Percentiles rank a stretch among this genome's conserved stretches.
These are phyloP conservation scores for Anniella stebbinsi DNA, from an alignment of 2,797 vertebrate species.

Conservation along the genomic window DNA sequence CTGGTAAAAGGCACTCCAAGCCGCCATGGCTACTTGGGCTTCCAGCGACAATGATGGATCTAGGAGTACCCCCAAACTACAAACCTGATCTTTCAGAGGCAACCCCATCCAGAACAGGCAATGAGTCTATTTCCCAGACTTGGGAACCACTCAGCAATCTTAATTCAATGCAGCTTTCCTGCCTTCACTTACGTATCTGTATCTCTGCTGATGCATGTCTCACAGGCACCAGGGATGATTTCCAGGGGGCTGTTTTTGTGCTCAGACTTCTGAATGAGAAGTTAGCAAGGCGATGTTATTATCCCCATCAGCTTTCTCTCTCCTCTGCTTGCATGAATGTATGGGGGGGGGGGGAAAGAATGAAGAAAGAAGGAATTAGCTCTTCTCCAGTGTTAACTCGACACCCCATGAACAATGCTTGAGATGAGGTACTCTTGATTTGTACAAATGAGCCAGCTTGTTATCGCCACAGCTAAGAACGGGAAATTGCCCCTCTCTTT, in stretches of 20 bases:
- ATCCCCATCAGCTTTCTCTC: not conserved
- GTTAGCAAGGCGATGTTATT: not conserved
- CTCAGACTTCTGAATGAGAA: not conserved
- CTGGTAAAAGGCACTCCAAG: too few relatives aligned
- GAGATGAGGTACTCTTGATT: slow-evolving; percentile 5
- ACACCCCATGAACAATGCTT: not conserved
- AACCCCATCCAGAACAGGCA: too few relatives aligned
- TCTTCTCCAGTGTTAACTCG: not conserved
- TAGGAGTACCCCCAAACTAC: too few relatives aligned
- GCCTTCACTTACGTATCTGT: not conserved
- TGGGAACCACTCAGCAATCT: too few relatives aligned
- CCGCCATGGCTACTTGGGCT: too few relatives aligned
- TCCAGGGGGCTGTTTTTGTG: not conserved
- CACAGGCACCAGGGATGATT: not conserved
- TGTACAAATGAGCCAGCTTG: not conserved
- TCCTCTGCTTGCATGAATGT: not conserved
- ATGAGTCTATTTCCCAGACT: too few relatives aligned
- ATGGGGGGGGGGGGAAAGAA: fast-evolving
- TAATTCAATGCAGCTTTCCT: not conserved
- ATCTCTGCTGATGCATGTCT: not conserved
- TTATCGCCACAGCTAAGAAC: not conserved
- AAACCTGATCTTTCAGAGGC: too few relatives aligned
- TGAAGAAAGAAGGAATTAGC: not conserved
- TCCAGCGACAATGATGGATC: too few relatives aligned
- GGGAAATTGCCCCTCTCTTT: not conserved